Evolutionary conservation across 1,140 invertebrate species (phyloP), one percentile per base, ranked within the genome.

Genomic region (Dinothrombium tinctorium): DNA sequence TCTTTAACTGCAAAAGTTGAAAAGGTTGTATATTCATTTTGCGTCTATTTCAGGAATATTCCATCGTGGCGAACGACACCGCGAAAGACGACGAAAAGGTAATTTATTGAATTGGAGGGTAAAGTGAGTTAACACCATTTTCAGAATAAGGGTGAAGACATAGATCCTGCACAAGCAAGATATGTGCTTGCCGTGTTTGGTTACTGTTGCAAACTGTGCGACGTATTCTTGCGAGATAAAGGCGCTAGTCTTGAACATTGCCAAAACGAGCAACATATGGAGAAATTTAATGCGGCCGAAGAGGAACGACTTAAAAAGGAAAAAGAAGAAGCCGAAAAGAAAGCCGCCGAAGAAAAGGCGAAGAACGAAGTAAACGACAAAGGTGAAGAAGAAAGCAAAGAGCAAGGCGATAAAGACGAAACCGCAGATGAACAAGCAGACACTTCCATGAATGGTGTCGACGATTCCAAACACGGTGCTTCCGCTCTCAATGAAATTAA

Each of bases 171-270:
- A 8, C 37, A 38, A 38, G n/a, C 9, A 12, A 5, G 19, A 4
- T 33, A 32, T 20, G 28, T 40, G 9, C 9, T 20, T 8, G 28
- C 8, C 12, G 39, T 40, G 17, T 40, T 40, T 20, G 39, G 39
- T n/a, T 40, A 37, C 19, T 8, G 8, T 40, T 40, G 39, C 25
- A 40, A 40, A 20, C 17, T 40, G 8, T 40, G 39, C 39, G 24
- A 35, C 6, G 39, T 40, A 8, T 40, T 40, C 25, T 6, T 40
- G 5, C 6, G 19, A 40, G 39, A 40, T 20, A 33, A 33, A 20
- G 5, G 5, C 28, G 7, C 26, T 4, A 23, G 24, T 17, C 5
- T 5, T 14, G 39, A 40, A 26, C 39, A 40, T 33, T n/a, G 36
- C 6, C n/a, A 40, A 15, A 17, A n/a, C 8, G 39, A 40, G 9